Conservation (phyloP, 2,888 invertebrate species). For the Disparrhopalites patrizii region DNA sequence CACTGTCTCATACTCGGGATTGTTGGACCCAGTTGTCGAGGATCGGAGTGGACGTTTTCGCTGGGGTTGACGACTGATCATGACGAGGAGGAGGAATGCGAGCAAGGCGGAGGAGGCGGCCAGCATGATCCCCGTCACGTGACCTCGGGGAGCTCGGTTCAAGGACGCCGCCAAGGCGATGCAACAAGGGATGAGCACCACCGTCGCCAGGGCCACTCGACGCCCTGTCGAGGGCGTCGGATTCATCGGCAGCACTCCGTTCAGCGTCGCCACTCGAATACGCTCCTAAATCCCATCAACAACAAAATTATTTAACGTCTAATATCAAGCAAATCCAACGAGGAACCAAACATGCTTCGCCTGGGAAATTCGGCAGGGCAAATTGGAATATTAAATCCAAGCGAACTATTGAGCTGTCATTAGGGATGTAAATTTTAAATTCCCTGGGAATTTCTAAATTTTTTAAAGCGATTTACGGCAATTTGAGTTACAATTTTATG, state of each 20-base stretch:
- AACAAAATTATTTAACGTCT: background rate
- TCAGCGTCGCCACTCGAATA: conserved; percentile 45
- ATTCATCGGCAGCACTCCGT: conserved; percentile 39
- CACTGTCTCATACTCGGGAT: conserved; percentile 18
- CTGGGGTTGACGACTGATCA: conserved; percentile 59
- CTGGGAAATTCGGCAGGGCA: too few relatives aligned
- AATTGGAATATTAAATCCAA: too few relatives aligned
- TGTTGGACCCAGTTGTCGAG: conserved; percentile 8
- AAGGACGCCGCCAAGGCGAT: conserved; percentile 49
- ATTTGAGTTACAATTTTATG: too few relatives aligned
- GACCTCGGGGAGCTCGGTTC: conserved; percentile 50
- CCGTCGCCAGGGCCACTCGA: conserved; percentile 46
- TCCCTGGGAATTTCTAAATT: too few relatives aligned
- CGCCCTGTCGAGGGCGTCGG: conserved; percentile 48
- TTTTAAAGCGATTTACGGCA: too few relatives aligned
- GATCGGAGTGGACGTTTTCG: conserved; percentile 32
- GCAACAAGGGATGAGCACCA: conserved; percentile 43
- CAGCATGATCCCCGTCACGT: conserved; percentile 44
- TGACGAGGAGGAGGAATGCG: conserved; percentile 50
- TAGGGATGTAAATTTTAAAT: too few relatives aligned
- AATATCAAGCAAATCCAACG: background rate
- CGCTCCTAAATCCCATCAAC: conserved; percentile 29
- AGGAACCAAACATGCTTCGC: too few relatives aligned
- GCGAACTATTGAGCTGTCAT: too few relatives aligned
- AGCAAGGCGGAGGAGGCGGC: conserved; percentile 46